Percentiles rank a stretch among this genome's conserved stretches.
phyloP scores from a whole-genome alignment of 2,113 vertebrate genomes.

The Osmerus eperlanus region DNA sequence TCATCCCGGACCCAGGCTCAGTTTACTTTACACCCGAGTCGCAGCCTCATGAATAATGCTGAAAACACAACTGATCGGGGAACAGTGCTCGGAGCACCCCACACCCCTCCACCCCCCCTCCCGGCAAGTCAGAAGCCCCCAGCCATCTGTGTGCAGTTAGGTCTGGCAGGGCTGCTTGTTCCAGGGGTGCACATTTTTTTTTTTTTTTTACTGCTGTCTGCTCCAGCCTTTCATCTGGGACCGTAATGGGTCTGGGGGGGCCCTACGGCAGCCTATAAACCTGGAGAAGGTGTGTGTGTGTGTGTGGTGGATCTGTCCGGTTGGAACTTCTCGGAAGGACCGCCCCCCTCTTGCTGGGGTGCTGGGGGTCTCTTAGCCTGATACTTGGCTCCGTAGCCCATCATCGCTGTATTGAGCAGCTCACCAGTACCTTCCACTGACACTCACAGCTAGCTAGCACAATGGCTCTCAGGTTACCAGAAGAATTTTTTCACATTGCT shows the following conservation, averaged over 20 bases:
- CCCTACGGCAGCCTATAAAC: slow-evolving; percentile 45
- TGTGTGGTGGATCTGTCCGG: neutral
- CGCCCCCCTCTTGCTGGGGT: no score
- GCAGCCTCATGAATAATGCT: no score
- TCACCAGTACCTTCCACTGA: neutral
- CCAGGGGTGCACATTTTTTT: neutral
- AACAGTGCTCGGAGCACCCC: no score
- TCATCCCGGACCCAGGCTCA: no score
- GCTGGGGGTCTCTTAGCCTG: neutral
- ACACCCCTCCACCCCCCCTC: no score
- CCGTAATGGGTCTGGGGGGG: slow-evolving; percentile 21
- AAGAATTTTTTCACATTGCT: neutral
- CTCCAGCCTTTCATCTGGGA: slow-evolving; percentile 44
- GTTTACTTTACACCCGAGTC: no score
- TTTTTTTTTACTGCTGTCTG: neutral
- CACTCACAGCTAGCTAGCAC: neutral
- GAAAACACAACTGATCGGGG: no score
- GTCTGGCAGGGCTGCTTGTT: neutral
- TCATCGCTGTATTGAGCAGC: neutral
- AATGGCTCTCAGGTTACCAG: no score
- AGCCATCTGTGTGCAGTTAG: slow-evolving; percentile 10
- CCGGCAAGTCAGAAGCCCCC: neutral
- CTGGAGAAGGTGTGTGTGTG: slow-evolving; percentile 9
- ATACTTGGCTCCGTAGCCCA: neutral
- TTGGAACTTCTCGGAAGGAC: no score